These are phyloP conservation scores for Drosophila emarginata DNA, from an alignment of 2,888 invertebrate species.

Conservation along the genomic window DNA sequence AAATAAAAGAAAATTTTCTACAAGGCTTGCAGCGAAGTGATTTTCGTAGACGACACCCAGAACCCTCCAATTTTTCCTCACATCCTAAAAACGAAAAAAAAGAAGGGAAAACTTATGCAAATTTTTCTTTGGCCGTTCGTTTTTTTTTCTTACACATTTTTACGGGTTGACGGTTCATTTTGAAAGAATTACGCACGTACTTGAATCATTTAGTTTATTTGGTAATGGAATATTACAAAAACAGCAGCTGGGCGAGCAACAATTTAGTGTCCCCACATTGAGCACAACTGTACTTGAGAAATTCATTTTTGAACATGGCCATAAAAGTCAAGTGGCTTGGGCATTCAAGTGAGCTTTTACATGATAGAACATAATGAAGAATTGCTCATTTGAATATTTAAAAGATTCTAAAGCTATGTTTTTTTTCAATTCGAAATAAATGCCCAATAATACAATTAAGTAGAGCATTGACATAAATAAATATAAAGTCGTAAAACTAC, in stretches of 20 bases:
- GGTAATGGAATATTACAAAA: conserved; percentile 45
- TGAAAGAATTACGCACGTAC: conserved; percentile 50
- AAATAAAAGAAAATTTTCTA: conserved; percentile 32
- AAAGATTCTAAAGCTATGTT: too few relatives aligned
- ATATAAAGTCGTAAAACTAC: too few relatives aligned
- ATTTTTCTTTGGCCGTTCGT: conserved; percentile 35
- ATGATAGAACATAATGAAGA: not conserved
- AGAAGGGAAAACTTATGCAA: conserved; percentile 48
- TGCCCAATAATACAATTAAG: too few relatives aligned
- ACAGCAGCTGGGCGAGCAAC: conserved; percentile 31
- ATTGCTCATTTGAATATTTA: not conserved
- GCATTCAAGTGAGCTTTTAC: not conserved
- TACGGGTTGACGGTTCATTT: conserved; percentile 16
- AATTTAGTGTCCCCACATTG: conserved; percentile 6
- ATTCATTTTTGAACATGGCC: not conserved
- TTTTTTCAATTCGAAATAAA: too few relatives aligned
- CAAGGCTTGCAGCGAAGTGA: conserved; percentile 25
- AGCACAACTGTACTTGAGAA: conserved; percentile 16
- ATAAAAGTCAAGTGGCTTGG: not conserved
- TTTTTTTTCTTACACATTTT: not conserved
- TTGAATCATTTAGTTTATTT: conserved; percentile 53
- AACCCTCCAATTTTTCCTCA: too few relatives aligned
- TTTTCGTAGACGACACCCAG: conserved; percentile 21
- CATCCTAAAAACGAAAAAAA: too few relatives aligned
- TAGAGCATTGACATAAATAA: too few relatives aligned